These are phyloP conservation scores for Teinopalpus imperialis DNA, from an alignment of 2,888 invertebrate genomes.

Conservation along the genomic window DNA sequence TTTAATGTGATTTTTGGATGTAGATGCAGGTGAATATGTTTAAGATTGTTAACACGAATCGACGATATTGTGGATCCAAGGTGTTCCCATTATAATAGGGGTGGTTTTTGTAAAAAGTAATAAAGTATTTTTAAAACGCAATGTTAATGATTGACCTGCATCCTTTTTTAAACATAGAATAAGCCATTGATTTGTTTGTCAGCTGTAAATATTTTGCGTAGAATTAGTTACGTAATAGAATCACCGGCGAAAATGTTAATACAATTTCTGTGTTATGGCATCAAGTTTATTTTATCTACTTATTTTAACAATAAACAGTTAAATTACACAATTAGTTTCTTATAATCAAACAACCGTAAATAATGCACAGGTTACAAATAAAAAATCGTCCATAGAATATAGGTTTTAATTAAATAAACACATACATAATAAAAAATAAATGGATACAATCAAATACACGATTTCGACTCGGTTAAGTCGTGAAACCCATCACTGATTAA, in stretches of 20 bases:
- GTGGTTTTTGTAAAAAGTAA: conserved; percentile 47
- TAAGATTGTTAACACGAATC: conserved; percentile 58
- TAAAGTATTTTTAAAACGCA: conserved; percentile 47
- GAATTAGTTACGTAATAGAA: conserved; percentile 62
- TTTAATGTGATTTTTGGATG: conserved; percentile 36
- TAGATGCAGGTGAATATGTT: conserved; percentile 73
- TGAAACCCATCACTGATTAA: conserved; percentile 2
- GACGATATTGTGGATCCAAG: conserved; percentile 51
- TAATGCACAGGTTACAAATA: no score
- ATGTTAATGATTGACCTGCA: conserved; percentile 74
- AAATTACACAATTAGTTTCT: conserved; percentile 52
- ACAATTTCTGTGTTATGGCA: conserved; percentile 75
- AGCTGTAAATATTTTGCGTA: conserved; percentile 77
- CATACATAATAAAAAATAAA: conserved; percentile 23
- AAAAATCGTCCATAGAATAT: conserved; percentile 7
- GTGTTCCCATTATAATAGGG: conserved; percentile 59
- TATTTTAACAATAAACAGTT: conserved; percentile 80
- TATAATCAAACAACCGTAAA: no score
- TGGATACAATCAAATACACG: conserved; percentile 8
- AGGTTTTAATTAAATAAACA: conserved; percentile 19
- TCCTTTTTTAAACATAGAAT: conserved; percentile 55
- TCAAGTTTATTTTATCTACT: conserved; percentile 81
- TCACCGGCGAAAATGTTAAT: conserved; percentile 69
- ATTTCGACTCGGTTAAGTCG: neutral
- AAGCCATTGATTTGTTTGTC: conserved; percentile 62